Base-by-base conservation (phyloP, 2,113 vertebrate species). In the Pluvialis apricaria region DNA sequence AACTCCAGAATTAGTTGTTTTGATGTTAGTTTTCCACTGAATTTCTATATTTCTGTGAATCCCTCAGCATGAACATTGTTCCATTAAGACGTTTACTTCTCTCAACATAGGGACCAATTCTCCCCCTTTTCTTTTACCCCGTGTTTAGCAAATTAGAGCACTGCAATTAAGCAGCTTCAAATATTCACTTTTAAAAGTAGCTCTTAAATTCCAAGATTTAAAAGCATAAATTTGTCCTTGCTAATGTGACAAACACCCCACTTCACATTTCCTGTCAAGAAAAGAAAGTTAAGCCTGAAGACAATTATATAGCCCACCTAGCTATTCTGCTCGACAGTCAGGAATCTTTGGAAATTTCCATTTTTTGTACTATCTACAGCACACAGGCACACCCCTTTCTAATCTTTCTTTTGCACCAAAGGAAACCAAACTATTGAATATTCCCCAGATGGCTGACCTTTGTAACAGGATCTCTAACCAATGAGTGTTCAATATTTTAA, bases 401-500 rank as follows among this genome's bases (percentile, higher is more conserved):
- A 57, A 57, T 87, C 90, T 55, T 82, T 83, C 89, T 58, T 79
- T 70, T 82, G 81, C 82, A 82, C 66, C 89, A 94, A 88, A 95
- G 58, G 82, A 96, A 94, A 96, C 38, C 75, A 62, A 96, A 85
- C 78, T 86, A 85, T 28, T 83, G 73, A 95, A 64, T 49, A 81
- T 82, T 51, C 87, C 66, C 77, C 47, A 87, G 81, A 77, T 22
- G 70, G 81, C 77, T 95, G 97, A 97, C 92, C 97, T 97, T 94
- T 94, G 86, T 91, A 96, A 92, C 79, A 86, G 66, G 83, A 97
- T 86, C 97, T 88, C 84, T 78, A 82, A 93, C 94, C 92, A 96
- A 96, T 85, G 91, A 88, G 92, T 69, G 73, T 76, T 92, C 94
- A 96, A 84, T 97, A 96, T 97, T 98, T 94, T 94, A 94, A 88